Evolutionary conservation across 92 coral and sea anemone genomes (phyloP), one percentile per base, ranked within the genome.

Genomic region (Chrysogorgia sp.): DNA sequence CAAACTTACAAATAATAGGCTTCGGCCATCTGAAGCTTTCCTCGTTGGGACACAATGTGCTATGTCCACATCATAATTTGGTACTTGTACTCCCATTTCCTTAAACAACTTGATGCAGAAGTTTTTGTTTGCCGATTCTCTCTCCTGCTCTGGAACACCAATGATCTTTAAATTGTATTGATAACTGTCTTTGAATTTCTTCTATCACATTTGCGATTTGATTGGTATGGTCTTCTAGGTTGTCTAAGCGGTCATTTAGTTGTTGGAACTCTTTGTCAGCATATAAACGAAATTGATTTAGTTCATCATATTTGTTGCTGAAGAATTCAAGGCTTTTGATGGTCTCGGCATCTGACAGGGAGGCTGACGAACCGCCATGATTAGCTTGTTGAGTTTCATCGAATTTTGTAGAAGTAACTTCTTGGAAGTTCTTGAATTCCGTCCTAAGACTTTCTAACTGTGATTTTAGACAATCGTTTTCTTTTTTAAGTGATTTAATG

Each of bases 1-100:
- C 43, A 28, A 82, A 82, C 34, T 72, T 82, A 53, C 81, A 82
- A 22, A 74, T 77, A 30, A 81, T 81, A 50, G 85, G 80, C 23
- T 81, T 68, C 34, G 85, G 79, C 17, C 47, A 47, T 10, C 34
- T 10, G 24, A 50, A 2, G 65, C 6, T 15, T 58, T 49, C 2
- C 83, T n/a, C n/a, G 30, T 80, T 21, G 78, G 77, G 13, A 68
- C 78, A 22, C 69, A 20, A 25, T 80, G 78, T 0, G 78, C 84
- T 28, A 80, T 80, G 35, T 80, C 84, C 22, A 80, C 67, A 33
- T 80, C 78, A 12, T 17, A 28, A 65, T 49, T 4, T 17, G 77
- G 1, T n/a, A 68, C 77, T 7, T 52, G n/a, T 14, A 53, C 78
- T 30, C 84, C 84, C 65, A 79, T 79, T 13, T 65, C 55, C 23